Evolutionary conservation across 2,888 invertebrate genomes (phyloP).

Genomic region (Theretra japonica): DNA sequence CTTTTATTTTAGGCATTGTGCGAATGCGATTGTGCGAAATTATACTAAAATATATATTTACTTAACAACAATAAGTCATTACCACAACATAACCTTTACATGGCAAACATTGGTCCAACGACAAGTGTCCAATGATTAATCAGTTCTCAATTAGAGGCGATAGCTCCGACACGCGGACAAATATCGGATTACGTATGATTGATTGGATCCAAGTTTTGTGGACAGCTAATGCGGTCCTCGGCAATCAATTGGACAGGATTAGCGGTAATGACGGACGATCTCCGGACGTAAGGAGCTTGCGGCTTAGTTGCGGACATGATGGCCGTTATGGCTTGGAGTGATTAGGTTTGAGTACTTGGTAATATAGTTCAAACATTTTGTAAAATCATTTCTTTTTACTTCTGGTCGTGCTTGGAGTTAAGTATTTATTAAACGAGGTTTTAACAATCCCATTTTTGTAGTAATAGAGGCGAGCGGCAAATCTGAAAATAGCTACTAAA

Average conservation of each 20-base stretch:
- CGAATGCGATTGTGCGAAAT: too few relatives aligned
- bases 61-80: not conserved
- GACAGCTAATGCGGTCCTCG: constrained; percentile 38
- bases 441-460: too few relatives aligned
- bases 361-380: not conserved
- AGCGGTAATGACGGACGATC: constrained; percentile 24
- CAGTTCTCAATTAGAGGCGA: constrained; percentile 59
- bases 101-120: constrained; percentile 49
- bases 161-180: constrained; percentile 55
- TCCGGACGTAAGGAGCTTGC: not conserved
- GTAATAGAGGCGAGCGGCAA: too few relatives aligned
- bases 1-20: too few relatives aligned
- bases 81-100: constrained; percentile 38
- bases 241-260: constrained; percentile 32
- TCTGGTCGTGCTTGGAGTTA: too few relatives aligned
- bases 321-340: not conserved
- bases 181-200: constrained; percentile 71
- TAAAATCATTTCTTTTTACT: not conserved
- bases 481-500: too few relatives aligned
- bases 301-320: not conserved
- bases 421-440: too few relatives aligned
- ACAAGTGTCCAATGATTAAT: constrained; percentile 58
- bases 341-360: not conserved
- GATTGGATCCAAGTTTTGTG: constrained; percentile 65
- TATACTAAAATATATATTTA: too few relatives aligned